Percentiles rank a stretch among this genome's conserved stretches.
Evolutionary conservation across 2,797 vertebrate species (phyloP).

Genomic region (Amblyraja radiata): DNA sequence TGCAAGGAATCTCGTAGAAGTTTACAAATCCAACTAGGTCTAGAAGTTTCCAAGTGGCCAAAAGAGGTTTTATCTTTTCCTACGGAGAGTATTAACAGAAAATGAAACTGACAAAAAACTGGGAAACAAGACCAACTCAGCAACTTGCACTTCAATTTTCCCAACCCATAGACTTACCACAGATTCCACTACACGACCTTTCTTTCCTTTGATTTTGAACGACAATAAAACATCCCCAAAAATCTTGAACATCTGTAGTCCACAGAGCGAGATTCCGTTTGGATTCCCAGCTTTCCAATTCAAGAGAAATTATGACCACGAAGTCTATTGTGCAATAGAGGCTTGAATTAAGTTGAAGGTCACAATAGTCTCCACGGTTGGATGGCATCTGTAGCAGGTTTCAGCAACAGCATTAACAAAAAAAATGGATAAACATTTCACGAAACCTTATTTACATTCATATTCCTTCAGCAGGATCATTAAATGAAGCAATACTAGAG

Average conservation of each 20-base stretch:
- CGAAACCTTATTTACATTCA: slow-evolving; percentile 11
- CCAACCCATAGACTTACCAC: neutral
- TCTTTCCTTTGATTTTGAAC: slow-evolving; percentile 23
- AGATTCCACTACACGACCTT: neutral
- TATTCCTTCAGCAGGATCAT: neutral
- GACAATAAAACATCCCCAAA: slow-evolving; percentile 26
- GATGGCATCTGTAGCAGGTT: neutral
- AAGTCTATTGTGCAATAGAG: neutral
- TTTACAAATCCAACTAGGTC: neutral
- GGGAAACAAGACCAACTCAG: neutral
- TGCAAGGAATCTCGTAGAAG: neutral
- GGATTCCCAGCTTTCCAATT: slow-evolving; percentile 12
- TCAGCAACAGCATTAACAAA: neutral
- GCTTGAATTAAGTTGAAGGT: slow-evolving; percentile 10
- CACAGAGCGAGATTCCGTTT: slow-evolving; percentile 10
- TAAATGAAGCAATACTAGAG: neutral
- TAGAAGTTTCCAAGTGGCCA: neutral
- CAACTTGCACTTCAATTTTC: neutral
- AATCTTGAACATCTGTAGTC: slow-evolving; percentile 24
- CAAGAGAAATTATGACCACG: slow-evolving; percentile 26
- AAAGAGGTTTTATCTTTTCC: neutral
- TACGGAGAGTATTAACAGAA: neutral
- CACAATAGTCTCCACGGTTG: slow-evolving; percentile 22
- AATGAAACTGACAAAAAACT: neutral
- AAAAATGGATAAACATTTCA: neutral